Percentiles rank a stretch among this genome's conserved stretches.
Evolutionary conservation across 1,140 invertebrate species (phyloP).

Genomic region (Drosophila sulfurigaster): DNA sequence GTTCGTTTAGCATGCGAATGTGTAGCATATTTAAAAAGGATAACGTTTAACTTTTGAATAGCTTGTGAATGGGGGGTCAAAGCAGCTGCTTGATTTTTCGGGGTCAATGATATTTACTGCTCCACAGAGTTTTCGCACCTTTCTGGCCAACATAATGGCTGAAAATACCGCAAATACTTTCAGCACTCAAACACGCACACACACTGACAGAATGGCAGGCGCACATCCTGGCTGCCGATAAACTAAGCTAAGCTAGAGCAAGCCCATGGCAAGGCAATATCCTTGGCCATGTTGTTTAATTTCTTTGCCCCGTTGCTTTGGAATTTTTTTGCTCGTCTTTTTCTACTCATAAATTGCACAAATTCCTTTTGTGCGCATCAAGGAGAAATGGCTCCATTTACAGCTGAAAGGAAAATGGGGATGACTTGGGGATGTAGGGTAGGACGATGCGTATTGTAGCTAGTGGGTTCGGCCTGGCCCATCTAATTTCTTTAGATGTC

Average conservation of each 20-base stretch:
- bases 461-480: slow-evolving; percentile 32
- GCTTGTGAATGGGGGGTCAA: slow-evolving; percentile 5
- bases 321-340: slow-evolving; percentile 56
- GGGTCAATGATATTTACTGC: slow-evolving; percentile 42
- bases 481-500: slow-evolving; percentile 78
- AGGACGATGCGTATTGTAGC: not conserved
- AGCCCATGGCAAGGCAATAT: slow-evolving; percentile 32
- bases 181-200: slow-evolving; percentile 26
- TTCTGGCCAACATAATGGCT: slow-evolving; percentile 61
- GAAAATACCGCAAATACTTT: slow-evolving; percentile 71
- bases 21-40: slow-evolving; percentile 8
- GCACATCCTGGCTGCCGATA: slow-evolving; percentile 12
- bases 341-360: slow-evolving; percentile 74
- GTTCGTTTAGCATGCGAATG: slow-evolving; percentile 14
- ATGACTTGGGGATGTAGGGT: not conserved
- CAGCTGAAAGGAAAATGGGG: not conserved
- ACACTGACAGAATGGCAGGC: not conserved
- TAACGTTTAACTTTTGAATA: slow-evolving; percentile 14
- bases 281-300: slow-evolving; percentile 65
- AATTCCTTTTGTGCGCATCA: slow-evolving; percentile 74
- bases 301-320: slow-evolving; percentile 63
- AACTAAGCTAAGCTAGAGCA: not conserved
- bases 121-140: slow-evolving; percentile 66
- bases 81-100: slow-evolving; percentile 1
- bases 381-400: slow-evolving; percentile 54